These are phyloP conservation scores for Cylloceria caligata DNA, from an alignment of 2,888 invertebrate genomes.

Conservation along the genomic window DNA sequence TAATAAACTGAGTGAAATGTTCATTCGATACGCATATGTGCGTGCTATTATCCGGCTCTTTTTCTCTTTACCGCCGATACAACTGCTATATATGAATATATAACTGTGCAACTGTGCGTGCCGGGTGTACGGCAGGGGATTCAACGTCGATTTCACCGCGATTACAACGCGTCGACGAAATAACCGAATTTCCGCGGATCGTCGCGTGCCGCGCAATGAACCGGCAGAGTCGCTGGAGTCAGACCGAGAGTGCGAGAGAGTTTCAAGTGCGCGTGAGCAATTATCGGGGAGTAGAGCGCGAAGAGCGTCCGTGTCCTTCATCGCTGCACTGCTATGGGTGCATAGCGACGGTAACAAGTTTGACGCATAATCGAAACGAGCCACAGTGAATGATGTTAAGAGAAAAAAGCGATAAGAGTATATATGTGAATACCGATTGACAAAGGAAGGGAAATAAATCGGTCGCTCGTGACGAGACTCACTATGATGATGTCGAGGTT, in stretches of 20 bases:
- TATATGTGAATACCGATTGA: neutral
- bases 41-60: neutral
- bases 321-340: neutral
- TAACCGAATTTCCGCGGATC: constrained; percentile 78
- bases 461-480: constrained; percentile 86
- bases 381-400: constrained; percentile 75
- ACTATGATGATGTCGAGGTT: constrained; percentile 99
- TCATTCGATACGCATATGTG: constrained; percentile 7
- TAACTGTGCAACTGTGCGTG: constrained; percentile 53
- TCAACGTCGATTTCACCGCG: constrained; percentile 69
- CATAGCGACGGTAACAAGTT: constrained; percentile 67
- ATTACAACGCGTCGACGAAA: constrained; percentile 77
- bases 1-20: constrained; percentile 47
- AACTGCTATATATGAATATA: constrained; percentile 31
- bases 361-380: constrained; percentile 78
- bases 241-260: constrained; percentile 59
- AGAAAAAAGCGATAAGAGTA: constrained; percentile 15
- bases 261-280: constrained; percentile 72
- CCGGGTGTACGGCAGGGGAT: neutral
- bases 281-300: constrained; percentile 73
- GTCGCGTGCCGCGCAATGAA: constrained; percentile 70
- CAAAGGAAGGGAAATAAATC: neutral
- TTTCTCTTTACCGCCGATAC: neutral
- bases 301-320: constrained; percentile 48
- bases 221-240: constrained; percentile 54